phyloP scores from a whole-genome alignment of 2,113 vertebrate genomes.

The Anhinga anhinga region DNA sequence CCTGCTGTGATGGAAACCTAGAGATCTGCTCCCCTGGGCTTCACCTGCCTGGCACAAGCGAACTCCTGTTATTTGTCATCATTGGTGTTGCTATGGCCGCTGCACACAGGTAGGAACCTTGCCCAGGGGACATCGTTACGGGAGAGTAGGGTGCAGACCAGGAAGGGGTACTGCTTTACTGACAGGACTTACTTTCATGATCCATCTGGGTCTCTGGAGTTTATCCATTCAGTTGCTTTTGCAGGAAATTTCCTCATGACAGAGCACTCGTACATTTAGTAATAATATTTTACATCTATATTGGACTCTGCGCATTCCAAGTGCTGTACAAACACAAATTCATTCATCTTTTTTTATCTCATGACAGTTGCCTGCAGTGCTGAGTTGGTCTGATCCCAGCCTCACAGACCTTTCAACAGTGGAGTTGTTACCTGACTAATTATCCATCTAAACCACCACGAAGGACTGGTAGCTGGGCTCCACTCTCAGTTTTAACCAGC shows the following conservation, averaged over 20 bases:
- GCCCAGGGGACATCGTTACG: background rate
- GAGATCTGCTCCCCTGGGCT: background rate
- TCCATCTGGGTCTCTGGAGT: background rate
- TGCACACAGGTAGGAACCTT: conserved; percentile 18
- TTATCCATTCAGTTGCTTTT: conserved; percentile 16
- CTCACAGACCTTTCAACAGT: conserved; percentile 47
- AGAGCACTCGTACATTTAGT: background rate
- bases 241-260: background rate
- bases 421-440: conserved; percentile 45
- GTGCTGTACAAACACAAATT: conserved; percentile 27
- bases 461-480: background rate
- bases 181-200: background rate
- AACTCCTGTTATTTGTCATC: conserved; percentile 24
- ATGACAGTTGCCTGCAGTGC: conserved; percentile 46
- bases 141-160: background rate
- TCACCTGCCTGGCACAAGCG: background rate
- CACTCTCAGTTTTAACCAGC: background rate
- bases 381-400: conserved; percentile 53
- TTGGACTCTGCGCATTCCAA: conserved; percentile 1
- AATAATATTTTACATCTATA: background rate
- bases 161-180: background rate
- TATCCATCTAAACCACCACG: background rate
- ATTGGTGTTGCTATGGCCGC: background rate
- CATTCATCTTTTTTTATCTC: conserved; percentile 61
- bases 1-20: background rate